phyloP scores from a whole-genome alignment of 2,113 vertebrate genomes.

The Salvelinus sp. region DNA sequence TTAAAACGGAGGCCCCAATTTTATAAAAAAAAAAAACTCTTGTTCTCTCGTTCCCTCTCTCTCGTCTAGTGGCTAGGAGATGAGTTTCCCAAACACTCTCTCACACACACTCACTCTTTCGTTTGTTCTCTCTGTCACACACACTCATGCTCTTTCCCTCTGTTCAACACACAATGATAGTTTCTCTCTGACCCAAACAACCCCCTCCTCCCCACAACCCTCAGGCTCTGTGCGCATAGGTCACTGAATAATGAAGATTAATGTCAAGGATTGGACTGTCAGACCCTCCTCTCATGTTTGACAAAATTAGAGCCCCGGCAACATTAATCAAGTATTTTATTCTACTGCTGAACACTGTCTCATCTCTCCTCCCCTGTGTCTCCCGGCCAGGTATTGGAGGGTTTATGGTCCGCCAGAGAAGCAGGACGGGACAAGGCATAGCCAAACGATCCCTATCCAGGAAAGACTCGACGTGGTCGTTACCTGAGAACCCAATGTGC shows the following conservation, averaged over 20 bases:
- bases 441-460: slow-evolving; percentile 81
- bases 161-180: no score
- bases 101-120: neutral
- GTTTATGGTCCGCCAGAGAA: slow-evolving; percentile 97
- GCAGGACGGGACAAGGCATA: slow-evolving; percentile 85
- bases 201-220: neutral
- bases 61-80: neutral
- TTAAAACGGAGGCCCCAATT: no score
- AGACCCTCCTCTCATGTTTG: slow-evolving; percentile 1
- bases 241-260: slow-evolving; percentile 49
- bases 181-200: no score
- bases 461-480: slow-evolving; percentile 83
- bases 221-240: slow-evolving; percentile 6
- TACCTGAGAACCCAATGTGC: slow-evolving; percentile 73
- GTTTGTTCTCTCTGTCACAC: no score
- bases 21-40: no score
- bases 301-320: slow-evolving; percentile 29
- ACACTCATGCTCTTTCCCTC: no score
- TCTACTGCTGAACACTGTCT: neutral
- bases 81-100: neutral
- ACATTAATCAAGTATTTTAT: slow-evolving; percentile 16
- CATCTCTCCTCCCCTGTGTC: slow-evolving; percentile 3
- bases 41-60: neutral
- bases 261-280: slow-evolving; percentile 33
- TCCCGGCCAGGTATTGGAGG: slow-evolving; percentile 88